Percentiles rank a stretch among this genome's conserved stretches.
phyloP scores from a whole-genome alignment of 2,797 vertebrate genomes.

The Oreochromis mossambicus region DNA sequence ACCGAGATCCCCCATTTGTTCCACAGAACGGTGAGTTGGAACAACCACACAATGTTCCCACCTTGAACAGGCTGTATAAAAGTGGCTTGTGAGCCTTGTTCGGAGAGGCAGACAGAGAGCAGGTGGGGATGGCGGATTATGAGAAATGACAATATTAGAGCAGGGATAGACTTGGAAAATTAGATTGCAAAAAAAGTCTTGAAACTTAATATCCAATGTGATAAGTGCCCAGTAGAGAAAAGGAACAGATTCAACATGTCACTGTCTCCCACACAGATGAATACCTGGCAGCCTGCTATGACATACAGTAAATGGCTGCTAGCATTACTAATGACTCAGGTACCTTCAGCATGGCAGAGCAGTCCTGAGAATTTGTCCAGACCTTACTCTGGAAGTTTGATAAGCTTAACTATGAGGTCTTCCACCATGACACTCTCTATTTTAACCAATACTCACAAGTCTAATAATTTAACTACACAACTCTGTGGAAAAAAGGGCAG shows the following conservation, averaged over 20 bases:
- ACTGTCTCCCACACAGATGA: constrained; percentile 12
- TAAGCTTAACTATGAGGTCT: constrained; percentile 55
- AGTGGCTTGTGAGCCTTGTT: neutral
- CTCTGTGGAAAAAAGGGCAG: constrained; percentile 42
- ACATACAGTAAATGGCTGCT: constrained; percentile 11
- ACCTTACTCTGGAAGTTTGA: constrained; percentile 36
- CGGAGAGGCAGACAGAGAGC: neutral
- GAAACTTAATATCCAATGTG: neutral
- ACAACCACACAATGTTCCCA: neutral
- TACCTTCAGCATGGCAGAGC: neutral
- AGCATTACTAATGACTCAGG: constrained; percentile 45
- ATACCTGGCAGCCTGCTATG: neutral
- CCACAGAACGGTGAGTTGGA: neutral
- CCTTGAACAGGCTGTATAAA: neutral
- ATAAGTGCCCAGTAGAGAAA: neutral
- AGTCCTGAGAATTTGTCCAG: constrained; percentile 5
- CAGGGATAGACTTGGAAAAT: neutral
- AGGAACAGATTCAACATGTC: constrained; percentile 1
- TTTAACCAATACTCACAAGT: constrained; percentile 35
- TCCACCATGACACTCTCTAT: constrained; percentile 45
- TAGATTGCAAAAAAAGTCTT: neutral
- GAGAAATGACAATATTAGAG: neutral
- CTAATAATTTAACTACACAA: constrained; percentile 57
- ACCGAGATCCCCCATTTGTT: neutral
- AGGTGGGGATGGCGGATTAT: neutral